These are phyloP conservation scores for Autographa pulchrina DNA, from an alignment of 2,888 invertebrate species.

Conservation along the genomic window DNA sequence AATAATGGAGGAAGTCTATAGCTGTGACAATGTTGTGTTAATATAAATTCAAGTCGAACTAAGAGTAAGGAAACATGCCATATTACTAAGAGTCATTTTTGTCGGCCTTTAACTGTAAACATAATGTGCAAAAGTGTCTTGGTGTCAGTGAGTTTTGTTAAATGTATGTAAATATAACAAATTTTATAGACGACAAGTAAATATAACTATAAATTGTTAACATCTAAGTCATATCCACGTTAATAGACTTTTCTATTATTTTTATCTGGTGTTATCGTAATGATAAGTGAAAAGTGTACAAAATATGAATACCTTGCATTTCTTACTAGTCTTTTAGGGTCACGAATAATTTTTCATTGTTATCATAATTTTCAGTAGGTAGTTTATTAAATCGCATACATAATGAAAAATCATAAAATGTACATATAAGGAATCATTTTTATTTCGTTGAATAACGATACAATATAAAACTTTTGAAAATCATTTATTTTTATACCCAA, in stretches of 20 bases:
- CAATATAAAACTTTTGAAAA: constrained; percentile 75
- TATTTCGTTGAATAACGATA: constrained; percentile 73
- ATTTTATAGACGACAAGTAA: constrained; percentile 63
- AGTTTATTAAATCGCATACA: constrained; percentile 64
- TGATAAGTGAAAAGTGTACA: constrained; percentile 87
- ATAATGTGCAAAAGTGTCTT: constrained; percentile 56
- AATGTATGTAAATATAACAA: constrained; percentile 68
- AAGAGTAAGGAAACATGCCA: constrained; percentile 59
- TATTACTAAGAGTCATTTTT: constrained; percentile 59
- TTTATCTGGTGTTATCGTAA: constrained; percentile 88
- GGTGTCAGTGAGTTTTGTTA: constrained; percentile 65
- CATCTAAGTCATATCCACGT: constrained; percentile 87
- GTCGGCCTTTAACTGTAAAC: constrained; percentile 43
- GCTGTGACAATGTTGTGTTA: constrained; percentile 44
- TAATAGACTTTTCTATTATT: constrained; percentile 82
- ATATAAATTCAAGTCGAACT: constrained; percentile 49
- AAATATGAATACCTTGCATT: constrained; percentile 85
- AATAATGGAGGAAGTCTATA: constrained; percentile 39
- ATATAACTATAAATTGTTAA: constrained; percentile 78
- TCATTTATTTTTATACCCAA: constrained; percentile 86
- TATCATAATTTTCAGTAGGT: constrained; percentile 70
- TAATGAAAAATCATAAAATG: constrained; percentile 64
- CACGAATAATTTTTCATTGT: constrained; percentile 76
- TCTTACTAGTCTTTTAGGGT: constrained; percentile 88
- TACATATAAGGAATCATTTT: constrained; percentile 74